These are phyloP conservation scores for Malacosoma neustria DNA, from an alignment of 2,888 invertebrate species.

Conservation along the genomic window DNA sequence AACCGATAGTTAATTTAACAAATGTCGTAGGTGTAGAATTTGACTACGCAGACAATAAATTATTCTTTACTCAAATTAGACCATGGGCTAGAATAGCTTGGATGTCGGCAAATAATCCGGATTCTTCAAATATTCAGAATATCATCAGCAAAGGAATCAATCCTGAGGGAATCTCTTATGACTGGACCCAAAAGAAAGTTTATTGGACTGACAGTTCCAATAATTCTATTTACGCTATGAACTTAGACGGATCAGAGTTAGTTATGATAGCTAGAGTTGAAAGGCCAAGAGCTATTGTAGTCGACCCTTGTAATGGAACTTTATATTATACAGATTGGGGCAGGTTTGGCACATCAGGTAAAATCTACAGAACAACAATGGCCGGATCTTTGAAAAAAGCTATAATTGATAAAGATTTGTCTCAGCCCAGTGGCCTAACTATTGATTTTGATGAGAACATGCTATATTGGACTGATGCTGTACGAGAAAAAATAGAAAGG, in stretches of 20 bases:
- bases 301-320: constrained; percentile 97
- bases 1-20: constrained; percentile 88
- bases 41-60: constrained; percentile 89
- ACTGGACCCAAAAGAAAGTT: constrained; percentile 98
- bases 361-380: constrained; percentile 96
- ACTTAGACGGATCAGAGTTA: constrained; percentile 88
- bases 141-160: constrained; percentile 88
- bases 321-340: constrained; percentile 98
- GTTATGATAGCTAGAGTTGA: constrained; percentile 96
- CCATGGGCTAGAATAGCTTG: constrained; percentile 93
- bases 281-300: constrained; percentile 93
- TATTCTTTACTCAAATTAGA: constrained; percentile 95
- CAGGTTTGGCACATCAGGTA: constrained; percentile 92
- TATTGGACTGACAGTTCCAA: constrained; percentile 98
- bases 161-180: constrained; percentile 95
- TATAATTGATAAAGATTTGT: constrained; percentile 91
- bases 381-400: constrained; percentile 93
- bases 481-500: constrained; percentile 95
- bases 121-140: constrained; percentile 75
- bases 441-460: constrained; percentile 95
- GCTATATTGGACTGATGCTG: constrained; percentile 98
- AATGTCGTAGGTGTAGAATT: constrained; percentile 97
- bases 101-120: constrained; percentile 83
- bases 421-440: constrained; percentile 96
- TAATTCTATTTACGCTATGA: constrained; percentile 96